Evolutionary conservation across 2,797 vertebrate species (phyloP).

Genomic region (Anguilla megastoma): DNA sequence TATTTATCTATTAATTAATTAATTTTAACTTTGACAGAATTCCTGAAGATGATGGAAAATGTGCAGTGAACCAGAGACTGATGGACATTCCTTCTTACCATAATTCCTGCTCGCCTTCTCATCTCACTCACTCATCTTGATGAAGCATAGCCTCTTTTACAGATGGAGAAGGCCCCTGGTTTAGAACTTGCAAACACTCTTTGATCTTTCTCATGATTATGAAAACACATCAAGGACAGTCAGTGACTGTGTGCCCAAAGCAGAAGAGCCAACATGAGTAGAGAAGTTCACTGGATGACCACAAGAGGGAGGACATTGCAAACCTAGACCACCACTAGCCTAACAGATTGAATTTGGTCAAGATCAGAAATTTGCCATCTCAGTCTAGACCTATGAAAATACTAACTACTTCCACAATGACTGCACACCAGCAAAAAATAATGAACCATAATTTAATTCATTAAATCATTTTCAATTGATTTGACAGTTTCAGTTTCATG

Average conservation of each 20-base stretch:
- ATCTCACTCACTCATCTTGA: constrained; percentile 43
- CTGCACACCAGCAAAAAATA: constrained; percentile 15
- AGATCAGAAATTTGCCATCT: constrained; percentile 66
- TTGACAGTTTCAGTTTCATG: constrained; percentile 10
- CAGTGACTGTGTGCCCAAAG: constrained; percentile 44
- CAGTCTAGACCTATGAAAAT: constrained; percentile 73
- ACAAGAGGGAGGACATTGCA: constrained; percentile 33
- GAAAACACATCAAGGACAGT: constrained; percentile 44
- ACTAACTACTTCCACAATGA: constrained; percentile 38
- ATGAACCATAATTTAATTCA: constrained; percentile 18
- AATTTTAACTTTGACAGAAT: constrained; percentile 76
- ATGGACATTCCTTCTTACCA: constrained; percentile 73
- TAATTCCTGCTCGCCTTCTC: constrained; percentile 10
- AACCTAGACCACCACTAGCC: constrained; percentile 1
- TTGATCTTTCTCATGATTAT: constrained; percentile 49
- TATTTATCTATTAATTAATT: not conserved
- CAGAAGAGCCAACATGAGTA: constrained; percentile 40
- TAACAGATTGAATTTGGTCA: constrained; percentile 47
- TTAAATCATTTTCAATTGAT: constrained; percentile 13
- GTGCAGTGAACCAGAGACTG: constrained; percentile 88
- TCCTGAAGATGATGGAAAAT: constrained; percentile 99
- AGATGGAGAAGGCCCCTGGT: constrained; percentile 60
- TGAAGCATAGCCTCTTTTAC: constrained; percentile 59
- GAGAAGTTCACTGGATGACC: constrained; percentile 42
- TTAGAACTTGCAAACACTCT: constrained; percentile 50